Percentiles rank a stretch among this genome's conserved stretches.
These are phyloP conservation scores for Erpornis zantholeuca DNA, from an alignment of 2,113 vertebrate genomes.

Conservation along the genomic window DNA sequence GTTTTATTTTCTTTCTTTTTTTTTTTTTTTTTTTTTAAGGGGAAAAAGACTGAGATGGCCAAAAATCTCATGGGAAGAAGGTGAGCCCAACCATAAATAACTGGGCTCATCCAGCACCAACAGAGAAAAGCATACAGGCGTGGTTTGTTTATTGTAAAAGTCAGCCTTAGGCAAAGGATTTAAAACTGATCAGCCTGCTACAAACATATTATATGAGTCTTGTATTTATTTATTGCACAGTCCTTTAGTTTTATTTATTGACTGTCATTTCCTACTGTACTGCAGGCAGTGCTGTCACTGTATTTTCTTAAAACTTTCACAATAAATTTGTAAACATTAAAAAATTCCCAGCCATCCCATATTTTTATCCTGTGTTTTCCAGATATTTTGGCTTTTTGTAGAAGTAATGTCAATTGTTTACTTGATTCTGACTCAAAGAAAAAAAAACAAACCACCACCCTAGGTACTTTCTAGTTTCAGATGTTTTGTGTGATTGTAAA, in stretches of 20 bases:
- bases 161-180: slow-evolving; percentile 43
- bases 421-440: background rate
- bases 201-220: slow-evolving; percentile 15
- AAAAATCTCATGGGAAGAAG: background rate
- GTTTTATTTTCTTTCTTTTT: background rate
- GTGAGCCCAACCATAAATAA: slow-evolving; percentile 4
- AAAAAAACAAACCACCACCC: background rate
- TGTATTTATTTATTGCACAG: slow-evolving; percentile 44
- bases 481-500: slow-evolving; percentile 30
- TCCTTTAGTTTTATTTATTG: slow-evolving; percentile 60
- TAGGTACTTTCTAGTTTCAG: slow-evolving; percentile 52
- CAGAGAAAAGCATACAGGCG: background rate
- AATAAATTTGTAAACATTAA: slow-evolving; percentile 34
- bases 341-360: background rate
- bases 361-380: slow-evolving; percentile 4
- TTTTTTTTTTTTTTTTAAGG: background rate
- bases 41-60: background rate
- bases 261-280: slow-evolving; percentile 26
- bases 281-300: slow-evolving; percentile 39
- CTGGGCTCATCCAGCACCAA: background rate
- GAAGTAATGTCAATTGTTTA: background rate
- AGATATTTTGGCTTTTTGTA: background rate
- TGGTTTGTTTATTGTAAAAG: slow-evolving; percentile 39
- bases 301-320: slow-evolving; percentile 56
- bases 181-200: slow-evolving; percentile 32